These are phyloP conservation scores for Standfussiana lucernea DNA, from an alignment of 2,888 invertebrate species.

Conservation along the genomic window DNA sequence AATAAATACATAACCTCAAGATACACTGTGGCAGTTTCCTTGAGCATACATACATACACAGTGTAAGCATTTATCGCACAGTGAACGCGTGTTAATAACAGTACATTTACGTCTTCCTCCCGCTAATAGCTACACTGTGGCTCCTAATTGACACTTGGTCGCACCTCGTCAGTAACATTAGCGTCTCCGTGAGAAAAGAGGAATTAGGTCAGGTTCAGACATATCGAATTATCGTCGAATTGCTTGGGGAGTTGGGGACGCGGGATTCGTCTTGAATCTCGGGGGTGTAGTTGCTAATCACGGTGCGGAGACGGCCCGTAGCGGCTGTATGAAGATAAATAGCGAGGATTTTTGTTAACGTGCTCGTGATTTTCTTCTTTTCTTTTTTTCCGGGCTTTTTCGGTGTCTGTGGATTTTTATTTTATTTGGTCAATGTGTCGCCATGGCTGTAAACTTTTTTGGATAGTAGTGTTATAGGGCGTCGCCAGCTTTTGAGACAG, in stretches of 20 bases:
- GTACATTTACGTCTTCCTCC: constrained; percentile 60
- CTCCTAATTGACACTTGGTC: constrained; percentile 66
- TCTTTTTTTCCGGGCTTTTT: constrained; percentile 2
- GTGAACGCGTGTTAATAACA: constrained; percentile 62
- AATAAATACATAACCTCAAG: constrained; percentile 42
- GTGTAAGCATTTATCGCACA: constrained; percentile 51
- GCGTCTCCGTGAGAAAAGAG: constrained; percentile 47
- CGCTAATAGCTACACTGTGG: constrained; percentile 66
- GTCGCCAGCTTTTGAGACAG: too few relatives aligned
- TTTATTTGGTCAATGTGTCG: constrained; percentile 9
- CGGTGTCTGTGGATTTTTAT: background rate
- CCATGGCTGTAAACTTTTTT: background rate
- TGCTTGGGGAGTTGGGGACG: constrained; percentile 43
- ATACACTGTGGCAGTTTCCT: constrained; percentile 45
- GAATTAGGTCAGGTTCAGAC: constrained; percentile 61
- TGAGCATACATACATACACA: constrained; percentile 21
- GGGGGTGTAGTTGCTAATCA: constrained; percentile 49
- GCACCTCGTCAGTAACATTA: constrained; percentile 59
- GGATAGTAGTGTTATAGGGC: too few relatives aligned
- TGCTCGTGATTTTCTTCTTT: background rate
- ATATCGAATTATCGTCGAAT: constrained; percentile 53
- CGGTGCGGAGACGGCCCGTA: constrained; percentile 32
- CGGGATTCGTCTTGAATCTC: constrained; percentile 40
- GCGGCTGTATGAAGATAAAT: constrained; percentile 42
- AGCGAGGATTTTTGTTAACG: background rate